A percentile compares a stretch with the other conserved stretches of the same genome.
Conservation (phyloP, 2,888 invertebrate species). For the Leucophora obtusa region DNA sequence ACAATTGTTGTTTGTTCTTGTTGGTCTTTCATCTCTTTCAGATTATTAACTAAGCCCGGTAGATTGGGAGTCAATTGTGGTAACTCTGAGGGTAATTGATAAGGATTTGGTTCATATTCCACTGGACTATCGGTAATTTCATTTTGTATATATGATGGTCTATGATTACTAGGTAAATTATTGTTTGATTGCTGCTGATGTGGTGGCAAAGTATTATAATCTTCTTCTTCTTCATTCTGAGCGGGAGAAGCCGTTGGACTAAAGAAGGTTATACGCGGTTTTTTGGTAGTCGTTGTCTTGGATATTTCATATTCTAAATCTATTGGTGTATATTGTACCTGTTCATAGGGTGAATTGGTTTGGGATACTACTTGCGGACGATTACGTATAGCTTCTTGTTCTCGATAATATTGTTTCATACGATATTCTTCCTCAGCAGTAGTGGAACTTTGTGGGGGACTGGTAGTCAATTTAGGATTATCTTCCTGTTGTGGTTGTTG, state of each 20-base stretch:
- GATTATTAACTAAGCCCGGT: slow-evolving; percentile 82
- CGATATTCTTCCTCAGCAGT: slow-evolving; percentile 74
- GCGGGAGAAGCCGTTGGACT: slow-evolving; percentile 70
- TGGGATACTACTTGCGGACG: slow-evolving; percentile 70
- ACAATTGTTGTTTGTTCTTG: slow-evolving; percentile 77
- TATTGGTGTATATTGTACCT: slow-evolving; percentile 74
- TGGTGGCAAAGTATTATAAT: slow-evolving; percentile 68
- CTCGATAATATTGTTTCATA: slow-evolving; percentile 78
- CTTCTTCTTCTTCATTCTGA: slow-evolving; percentile 69
- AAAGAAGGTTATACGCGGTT: slow-evolving; percentile 74
- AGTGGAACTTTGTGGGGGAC: slow-evolving; percentile 69
- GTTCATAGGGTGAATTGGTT: slow-evolving; percentile 72
- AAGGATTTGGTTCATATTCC: slow-evolving; percentile 79
- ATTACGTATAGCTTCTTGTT: slow-evolving; percentile 77
- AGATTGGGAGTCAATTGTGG: slow-evolving; percentile 81
- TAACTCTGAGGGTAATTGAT: slow-evolving; percentile 80
- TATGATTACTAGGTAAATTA: slow-evolving; percentile 71
- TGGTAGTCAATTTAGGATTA: slow-evolving; percentile 70
- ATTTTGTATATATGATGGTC: slow-evolving; percentile 73
- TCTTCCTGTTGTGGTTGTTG: slow-evolving; percentile 65
- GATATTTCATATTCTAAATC: slow-evolving; percentile 71
- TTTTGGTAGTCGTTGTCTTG: slow-evolving; percentile 65
- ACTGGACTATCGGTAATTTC: slow-evolving; percentile 78
- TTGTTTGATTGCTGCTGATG: slow-evolving; percentile 46
- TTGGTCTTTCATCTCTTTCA: slow-evolving; percentile 80